A percentile compares a stretch with the other conserved stretches of the same genome.
Conservation (phyloP, 2,113 vertebrate species). For the Myanophis thanlyinensis region DNA sequence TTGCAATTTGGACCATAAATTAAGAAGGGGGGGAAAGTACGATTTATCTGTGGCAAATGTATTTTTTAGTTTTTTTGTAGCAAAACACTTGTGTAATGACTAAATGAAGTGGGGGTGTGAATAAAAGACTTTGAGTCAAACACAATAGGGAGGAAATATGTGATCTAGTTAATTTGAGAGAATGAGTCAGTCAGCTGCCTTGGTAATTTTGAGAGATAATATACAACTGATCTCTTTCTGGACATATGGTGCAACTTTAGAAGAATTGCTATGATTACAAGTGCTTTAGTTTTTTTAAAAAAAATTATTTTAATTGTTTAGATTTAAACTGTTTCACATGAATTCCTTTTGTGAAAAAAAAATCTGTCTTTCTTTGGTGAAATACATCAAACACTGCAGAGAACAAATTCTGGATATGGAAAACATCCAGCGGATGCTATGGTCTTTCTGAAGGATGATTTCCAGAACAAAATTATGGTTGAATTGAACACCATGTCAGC, state of each 20-base stretch:
- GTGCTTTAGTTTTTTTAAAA: neutral
- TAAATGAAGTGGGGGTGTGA: slow-evolving; percentile 48
- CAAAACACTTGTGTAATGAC: slow-evolving; percentile 14
- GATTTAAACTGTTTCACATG: accelerated
- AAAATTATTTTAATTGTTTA: neutral
- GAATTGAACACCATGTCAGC: neutral
- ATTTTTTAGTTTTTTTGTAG: slow-evolving; percentile 20
- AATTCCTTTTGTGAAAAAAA: neutral
- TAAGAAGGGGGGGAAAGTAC: slow-evolving; percentile 58
- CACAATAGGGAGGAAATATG: slow-evolving; percentile 40
- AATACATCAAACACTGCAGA: slow-evolving; percentile 5
- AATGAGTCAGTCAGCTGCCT: slow-evolving; percentile 37
- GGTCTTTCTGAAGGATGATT: neutral
- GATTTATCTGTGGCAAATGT: slow-evolving; percentile 40
- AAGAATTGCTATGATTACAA: neutral
- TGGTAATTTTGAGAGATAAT: slow-evolving; percentile 22
- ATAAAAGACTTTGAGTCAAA: slow-evolving; percentile 43
- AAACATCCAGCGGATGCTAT: neutral
- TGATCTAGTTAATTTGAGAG: slow-evolving; percentile 37
- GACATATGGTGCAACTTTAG: slow-evolving; percentile 2
- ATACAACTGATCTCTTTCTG: slow-evolving; percentile 30
- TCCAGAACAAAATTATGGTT: slow-evolving; percentile 8
- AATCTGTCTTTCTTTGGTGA: neutral
- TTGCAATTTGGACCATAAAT: slow-evolving; percentile 52
- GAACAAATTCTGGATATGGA: neutral